Evolutionary conservation across 1,140 invertebrate genomes (phyloP).

Genomic region (Gryllus bimaculatus): DNA sequence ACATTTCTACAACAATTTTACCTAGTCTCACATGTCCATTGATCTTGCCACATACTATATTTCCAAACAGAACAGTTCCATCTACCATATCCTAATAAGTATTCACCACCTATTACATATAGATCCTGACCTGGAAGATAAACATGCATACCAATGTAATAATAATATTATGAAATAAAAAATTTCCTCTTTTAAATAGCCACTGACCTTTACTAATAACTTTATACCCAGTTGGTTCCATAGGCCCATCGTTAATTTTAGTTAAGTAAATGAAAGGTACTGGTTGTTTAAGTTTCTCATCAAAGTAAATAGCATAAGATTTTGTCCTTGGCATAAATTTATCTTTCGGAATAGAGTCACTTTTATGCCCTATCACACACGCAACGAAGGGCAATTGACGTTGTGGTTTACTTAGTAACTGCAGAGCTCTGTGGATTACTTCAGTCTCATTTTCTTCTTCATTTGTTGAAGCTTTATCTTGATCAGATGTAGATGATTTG

Average conservation of each 20-base stretch:
- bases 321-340: constrained; percentile 6
- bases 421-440: constrained; percentile 10
- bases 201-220: constrained; percentile 22
- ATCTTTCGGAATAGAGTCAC: constrained; percentile 2
- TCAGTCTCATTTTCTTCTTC: constrained; percentile 11
- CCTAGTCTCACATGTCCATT: constrained; percentile 28
- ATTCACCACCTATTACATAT: constrained; percentile 30
- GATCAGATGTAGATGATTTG: neutral
- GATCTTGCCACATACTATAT: constrained; percentile 26
- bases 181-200: neutral
- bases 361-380: constrained; percentile 25
- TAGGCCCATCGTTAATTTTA: constrained; percentile 26
- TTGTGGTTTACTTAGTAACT: constrained; percentile 27
- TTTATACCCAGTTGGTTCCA: constrained; percentile 27
- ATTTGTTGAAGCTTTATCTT: neutral
- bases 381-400: constrained; percentile 23
- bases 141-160: neutral
- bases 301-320: constrained; percentile 23
- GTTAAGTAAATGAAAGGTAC: constrained; percentile 24
- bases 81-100: constrained; percentile 28
- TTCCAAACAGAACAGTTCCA: constrained; percentile 30
- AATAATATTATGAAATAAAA: neutral
- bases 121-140: constrained; percentile 27
- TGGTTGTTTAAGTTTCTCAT: constrained; percentile 17
- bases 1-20: constrained; percentile 9